Conservation (phyloP, 2,888 invertebrate species). For the Calephelis perditalis region DNA sequence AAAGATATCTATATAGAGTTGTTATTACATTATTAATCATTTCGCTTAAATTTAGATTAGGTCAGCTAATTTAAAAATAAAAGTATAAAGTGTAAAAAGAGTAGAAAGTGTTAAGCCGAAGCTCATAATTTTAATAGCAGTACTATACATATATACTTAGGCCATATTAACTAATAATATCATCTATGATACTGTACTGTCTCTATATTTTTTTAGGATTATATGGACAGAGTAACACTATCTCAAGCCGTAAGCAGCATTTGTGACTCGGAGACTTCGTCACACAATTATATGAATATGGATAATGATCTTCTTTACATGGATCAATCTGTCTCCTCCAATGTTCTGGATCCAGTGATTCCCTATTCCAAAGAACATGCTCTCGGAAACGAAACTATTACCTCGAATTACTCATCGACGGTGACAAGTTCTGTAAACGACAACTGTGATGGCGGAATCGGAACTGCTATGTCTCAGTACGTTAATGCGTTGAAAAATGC, state of each 20-base stretch:
- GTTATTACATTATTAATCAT: too few relatives aligned
- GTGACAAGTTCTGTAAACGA: slow-evolving; percentile 43
- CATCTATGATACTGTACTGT: too few relatives aligned
- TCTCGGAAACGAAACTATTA: slow-evolving; percentile 50
- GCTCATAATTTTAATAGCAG: too few relatives aligned
- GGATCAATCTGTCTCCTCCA: slow-evolving; percentile 56
- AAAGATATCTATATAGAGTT: too few relatives aligned
- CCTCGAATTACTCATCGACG: slow-evolving; percentile 48
- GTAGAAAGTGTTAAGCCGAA: too few relatives aligned
- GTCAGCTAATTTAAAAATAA: too few relatives aligned
- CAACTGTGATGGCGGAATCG: slow-evolving; percentile 44
- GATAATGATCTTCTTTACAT: slow-evolving; percentile 66
- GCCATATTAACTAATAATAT: too few relatives aligned
- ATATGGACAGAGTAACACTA: slow-evolving; percentile 64
- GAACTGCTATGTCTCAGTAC: slow-evolving; percentile 68
- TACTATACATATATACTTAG: too few relatives aligned
- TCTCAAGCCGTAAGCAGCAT: slow-evolving; percentile 70
- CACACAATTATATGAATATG: slow-evolving; percentile 55
- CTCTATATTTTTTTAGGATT: slow-evolving; percentile 48
- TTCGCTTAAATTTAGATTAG: too few relatives aligned
- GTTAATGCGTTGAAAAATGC: slow-evolving; percentile 70
- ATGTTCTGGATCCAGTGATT: slow-evolving; percentile 50
- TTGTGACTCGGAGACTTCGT: slow-evolving; percentile 56
- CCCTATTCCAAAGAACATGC: slow-evolving; percentile 50
- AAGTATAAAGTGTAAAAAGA: too few relatives aligned